Conservation (phyloP, 2,888 invertebrate genomes). For the Hirudinaria manillensis region DNA sequence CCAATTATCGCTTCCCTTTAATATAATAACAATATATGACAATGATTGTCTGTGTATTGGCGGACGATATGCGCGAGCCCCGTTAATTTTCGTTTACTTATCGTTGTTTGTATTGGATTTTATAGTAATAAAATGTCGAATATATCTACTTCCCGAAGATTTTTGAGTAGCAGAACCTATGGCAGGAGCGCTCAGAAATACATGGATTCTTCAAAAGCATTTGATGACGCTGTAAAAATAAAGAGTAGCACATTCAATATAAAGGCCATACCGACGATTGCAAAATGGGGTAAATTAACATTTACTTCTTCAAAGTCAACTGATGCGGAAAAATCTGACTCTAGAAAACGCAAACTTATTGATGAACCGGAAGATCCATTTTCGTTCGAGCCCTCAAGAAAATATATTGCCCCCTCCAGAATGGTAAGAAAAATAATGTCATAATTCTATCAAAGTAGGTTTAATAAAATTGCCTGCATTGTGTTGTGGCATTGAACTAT, state of each 20-base stretch:
- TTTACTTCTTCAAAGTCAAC: slow-evolving; percentile 20
- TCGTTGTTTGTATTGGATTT: neutral
- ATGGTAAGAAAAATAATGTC: too few species aligned
- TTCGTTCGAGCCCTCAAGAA: slow-evolving; percentile 23
- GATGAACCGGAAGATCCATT: slow-evolving; percentile 26
- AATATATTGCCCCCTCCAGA: neutral
- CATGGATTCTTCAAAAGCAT: slow-evolving; percentile 14
- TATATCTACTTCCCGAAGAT: slow-evolving; percentile 22
- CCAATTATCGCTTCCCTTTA: too few species aligned
- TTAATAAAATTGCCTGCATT: too few species aligned
- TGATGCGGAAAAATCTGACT: neutral
- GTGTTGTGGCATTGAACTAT: too few species aligned
- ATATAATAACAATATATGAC: too few species aligned
- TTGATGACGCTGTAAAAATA: slow-evolving; percentile 26
- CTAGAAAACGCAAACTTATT: slow-evolving; percentile 16
- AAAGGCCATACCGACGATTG: slow-evolving; percentile 17
- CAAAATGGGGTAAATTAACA: slow-evolving; percentile 26
- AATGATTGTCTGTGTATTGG: too few species aligned
- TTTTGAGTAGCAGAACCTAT: slow-evolving; percentile 25
- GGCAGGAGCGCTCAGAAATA: slow-evolving; percentile 10
- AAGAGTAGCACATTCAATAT: slow-evolving; percentile 14
- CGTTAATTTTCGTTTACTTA: too few species aligned
- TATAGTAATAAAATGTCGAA: neutral
- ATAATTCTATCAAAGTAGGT: too few species aligned
- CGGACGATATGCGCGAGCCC: too few species aligned